Evolutionary conservation across 2,888 invertebrate genomes (phyloP).

Genomic region (Gasteruption jaculator): DNA sequence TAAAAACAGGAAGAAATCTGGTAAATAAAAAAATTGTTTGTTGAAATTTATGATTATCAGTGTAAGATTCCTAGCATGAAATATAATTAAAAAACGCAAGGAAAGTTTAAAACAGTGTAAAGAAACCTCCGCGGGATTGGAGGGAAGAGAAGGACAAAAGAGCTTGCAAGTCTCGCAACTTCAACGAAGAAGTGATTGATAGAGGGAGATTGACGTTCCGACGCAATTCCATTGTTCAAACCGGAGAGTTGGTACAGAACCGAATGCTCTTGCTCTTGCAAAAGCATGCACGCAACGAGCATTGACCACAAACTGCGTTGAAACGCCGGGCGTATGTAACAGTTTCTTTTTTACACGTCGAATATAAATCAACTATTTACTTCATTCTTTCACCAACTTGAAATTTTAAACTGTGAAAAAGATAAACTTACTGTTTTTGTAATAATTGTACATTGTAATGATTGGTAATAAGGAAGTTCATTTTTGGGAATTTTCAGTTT

Average conservation of each 20-base stretch:
- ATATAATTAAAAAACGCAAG: neutral
- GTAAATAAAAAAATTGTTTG: too few species aligned
- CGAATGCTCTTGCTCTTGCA: slow-evolving; percentile 25
- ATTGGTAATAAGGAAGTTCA: too few species aligned
- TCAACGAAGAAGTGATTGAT: slow-evolving; percentile 48
- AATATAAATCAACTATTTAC: slow-evolving; percentile 42
- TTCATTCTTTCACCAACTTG: neutral
- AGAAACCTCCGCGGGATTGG: slow-evolving; percentile 19
- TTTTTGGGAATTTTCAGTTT: too few species aligned
- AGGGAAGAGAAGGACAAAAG: slow-evolving; percentile 28
- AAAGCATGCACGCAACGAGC: slow-evolving; percentile 39
- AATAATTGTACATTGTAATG: neutral
- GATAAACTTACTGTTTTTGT: neutral
- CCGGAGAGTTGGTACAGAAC: too few species aligned
- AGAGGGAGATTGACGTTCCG: slow-evolving; percentile 47
- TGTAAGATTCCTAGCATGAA: too few species aligned
- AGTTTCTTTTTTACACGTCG: slow-evolving; percentile 29
- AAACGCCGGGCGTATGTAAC: slow-evolving; percentile 13
- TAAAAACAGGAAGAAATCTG: too few species aligned
- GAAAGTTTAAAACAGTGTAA: slow-evolving; percentile 3
- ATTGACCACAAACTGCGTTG: slow-evolving; percentile 32
- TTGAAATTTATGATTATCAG: too few species aligned
- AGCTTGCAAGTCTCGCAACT: slow-evolving; percentile 24
- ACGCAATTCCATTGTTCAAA: slow-evolving; percentile 50
- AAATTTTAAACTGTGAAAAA: neutral